Base-by-base conservation (phyloP, 2,113 vertebrate genomes). In the Phoenicopterus ruber region DNA sequence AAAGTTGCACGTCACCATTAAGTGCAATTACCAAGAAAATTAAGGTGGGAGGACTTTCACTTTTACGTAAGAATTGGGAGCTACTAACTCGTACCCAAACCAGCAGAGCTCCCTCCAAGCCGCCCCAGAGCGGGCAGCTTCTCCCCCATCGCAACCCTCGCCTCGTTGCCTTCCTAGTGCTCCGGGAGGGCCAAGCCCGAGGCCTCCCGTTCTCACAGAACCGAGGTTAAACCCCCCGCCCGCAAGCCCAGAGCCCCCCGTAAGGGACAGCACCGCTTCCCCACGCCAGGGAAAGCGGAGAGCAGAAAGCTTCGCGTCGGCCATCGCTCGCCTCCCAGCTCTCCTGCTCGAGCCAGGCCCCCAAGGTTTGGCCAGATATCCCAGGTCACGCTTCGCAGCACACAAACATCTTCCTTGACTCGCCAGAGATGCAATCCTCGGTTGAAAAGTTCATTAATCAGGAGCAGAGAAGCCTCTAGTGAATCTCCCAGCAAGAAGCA, bases 391-490 rank as follows among this genome's bases (percentile, higher is more conserved):
- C 55, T 76, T 82, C 66, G 42, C 38, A 71, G 66, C 66, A 36
- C 17, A 50, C 49, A 79, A 71, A 59, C 29, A 13, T 47, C 22
- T 44, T 32, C 49, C 55, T 19, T 2, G 1, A 58, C 40, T 91
- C 13, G 1, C 70, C 14, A 79, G 55, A 93, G 61, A 52, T 1
- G 5, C 42, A 76, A 89, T 21, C 71, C 62, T 36, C 78, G 21
- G 66, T 49, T 89, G 57, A 72, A 58, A 82, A 86, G 82, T 49
- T 94, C 49, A 49, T 77, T 93, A 96, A 96, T 88, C 72, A 72
- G 65, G 93, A 91, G 70, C 78, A 90, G 87, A 93, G 71, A 82
- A 76, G 81, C 83, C 94, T 94, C 86, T n/a, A 74, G 84, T 58
- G 82, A 88, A 80, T 90, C 93, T 80, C 81, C 66, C 70, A 90